Percentiles rank a stretch among this genome's conserved stretches.
These are phyloP conservation scores for Drosophila orosa DNA, from an alignment of 1,140 invertebrate species.

Conservation along the genomic window DNA sequence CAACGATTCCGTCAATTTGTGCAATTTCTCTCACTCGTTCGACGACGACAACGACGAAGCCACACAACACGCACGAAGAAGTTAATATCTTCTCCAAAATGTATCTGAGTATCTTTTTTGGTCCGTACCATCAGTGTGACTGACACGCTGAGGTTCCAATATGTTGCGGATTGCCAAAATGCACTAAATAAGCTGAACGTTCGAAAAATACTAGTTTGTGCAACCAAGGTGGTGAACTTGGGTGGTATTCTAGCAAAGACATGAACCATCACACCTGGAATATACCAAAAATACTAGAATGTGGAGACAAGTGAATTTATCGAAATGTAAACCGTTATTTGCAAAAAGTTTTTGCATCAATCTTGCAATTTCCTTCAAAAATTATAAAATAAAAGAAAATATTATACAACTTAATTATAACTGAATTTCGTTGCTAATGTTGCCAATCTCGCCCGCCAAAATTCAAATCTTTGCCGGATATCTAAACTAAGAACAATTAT, in stretches of 20 bases:
- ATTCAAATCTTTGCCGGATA: conserved; percentile 1
- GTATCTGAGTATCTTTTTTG: conserved; percentile 38
- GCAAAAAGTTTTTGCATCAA: not conserved
- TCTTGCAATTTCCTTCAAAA: not conserved
- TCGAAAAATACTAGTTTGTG: not conserved
- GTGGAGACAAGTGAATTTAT: not conserved
- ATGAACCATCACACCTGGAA: not conserved
- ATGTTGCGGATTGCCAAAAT: not conserved
- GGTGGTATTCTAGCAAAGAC: not conserved
- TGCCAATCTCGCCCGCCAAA: not conserved
- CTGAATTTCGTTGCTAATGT: not conserved
- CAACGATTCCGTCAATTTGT: conserved; percentile 55
- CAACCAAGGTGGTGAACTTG: not conserved
- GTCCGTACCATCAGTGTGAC: conserved; percentile 22
- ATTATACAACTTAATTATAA: no score
- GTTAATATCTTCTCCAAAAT: conserved; percentile 32
- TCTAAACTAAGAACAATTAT: not conserved
- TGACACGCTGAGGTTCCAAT: not conserved
- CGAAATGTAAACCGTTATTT: not conserved
- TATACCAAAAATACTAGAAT: not conserved
- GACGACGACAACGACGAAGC: conserved; percentile 26
- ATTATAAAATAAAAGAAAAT: not conserved
- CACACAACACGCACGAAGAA: conserved; percentile 53
- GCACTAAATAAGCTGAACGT: not conserved
- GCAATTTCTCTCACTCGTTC: conserved; percentile 48